A percentile compares a stretch with the other conserved stretches of the same genome.
phyloP scores from a whole-genome alignment of 2,888 invertebrate species.

The Papilio elwesi region DNA sequence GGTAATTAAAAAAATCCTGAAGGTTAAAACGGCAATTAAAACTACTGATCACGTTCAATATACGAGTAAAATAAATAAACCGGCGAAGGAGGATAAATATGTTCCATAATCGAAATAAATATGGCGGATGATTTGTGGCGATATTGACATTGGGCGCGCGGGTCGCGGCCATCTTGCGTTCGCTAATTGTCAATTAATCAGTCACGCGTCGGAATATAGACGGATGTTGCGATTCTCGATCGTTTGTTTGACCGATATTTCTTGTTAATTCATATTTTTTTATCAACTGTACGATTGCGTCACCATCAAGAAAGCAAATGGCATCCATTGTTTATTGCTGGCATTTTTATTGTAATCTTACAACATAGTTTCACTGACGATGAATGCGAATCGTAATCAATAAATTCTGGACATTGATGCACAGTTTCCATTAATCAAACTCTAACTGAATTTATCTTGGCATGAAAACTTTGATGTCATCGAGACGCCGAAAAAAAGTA shows the following conservation, averaged over 20 bases:
- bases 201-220: constrained; percentile 61
- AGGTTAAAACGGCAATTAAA: constrained; percentile 40
- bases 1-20: constrained; percentile 18
- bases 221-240: constrained; percentile 49
- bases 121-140: constrained; percentile 78
- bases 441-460: constrained; percentile 18
- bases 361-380: constrained; percentile 32
- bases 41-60: constrained; percentile 42
- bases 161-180: constrained; percentile 74
- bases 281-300: constrained; percentile 26
- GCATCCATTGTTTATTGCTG: constrained; percentile 39
- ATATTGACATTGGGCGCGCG: constrained; percentile 75
- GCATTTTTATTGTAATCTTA: constrained; percentile 33
- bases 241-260: constrained; percentile 39
- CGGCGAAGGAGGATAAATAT: constrained; percentile 51
- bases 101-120: constrained; percentile 70
- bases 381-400: constrained; percentile 32
- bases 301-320: constrained; percentile 35
- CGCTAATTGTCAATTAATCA: constrained; percentile 74
- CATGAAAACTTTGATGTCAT: constrained; percentile 19
- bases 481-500: constrained; percentile 1
- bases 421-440: constrained; percentile 35
- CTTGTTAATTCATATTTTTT: constrained; percentile 35
- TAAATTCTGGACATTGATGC: constrained; percentile 36
- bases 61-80: constrained; percentile 46